Evolutionary conservation across 2,797 vertebrate species (phyloP).

Genomic region (Morelia viridis): DNA sequence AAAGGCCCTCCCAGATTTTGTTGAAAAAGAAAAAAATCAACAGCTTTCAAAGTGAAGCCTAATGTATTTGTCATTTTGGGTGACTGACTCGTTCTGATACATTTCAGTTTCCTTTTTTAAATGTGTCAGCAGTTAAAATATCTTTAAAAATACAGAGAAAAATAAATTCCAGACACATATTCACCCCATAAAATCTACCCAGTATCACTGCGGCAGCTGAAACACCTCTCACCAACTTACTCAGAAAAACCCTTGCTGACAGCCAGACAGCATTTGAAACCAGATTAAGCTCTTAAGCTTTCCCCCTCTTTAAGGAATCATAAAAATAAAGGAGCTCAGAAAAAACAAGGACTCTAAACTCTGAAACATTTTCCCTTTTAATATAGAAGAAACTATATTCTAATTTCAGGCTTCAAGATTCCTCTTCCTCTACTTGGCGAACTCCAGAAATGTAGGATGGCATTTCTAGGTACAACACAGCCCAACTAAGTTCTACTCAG

Average conservation of each 20-base stretch:
- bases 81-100: constrained; percentile 20
- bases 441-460: not conserved
- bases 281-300: not conserved
- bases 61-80: constrained; percentile 15
- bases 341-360: not conserved
- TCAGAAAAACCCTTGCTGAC: not conserved
- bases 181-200: constrained; percentile 6
- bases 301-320: not conserved
- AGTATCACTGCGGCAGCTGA: constrained; percentile 30
- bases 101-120: not conserved
- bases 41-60: constrained; percentile 29
- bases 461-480: not conserved
- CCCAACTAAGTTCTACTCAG: not conserved
- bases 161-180: not conserved
- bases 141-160: not conserved
- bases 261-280: constrained; percentile 1
- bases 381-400: not conserved
- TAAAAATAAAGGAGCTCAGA: constrained; percentile 26
- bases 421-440: not conserved
- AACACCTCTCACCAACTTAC: constrained; percentile 28
- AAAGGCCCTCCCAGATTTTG: not conserved
- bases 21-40: not conserved
- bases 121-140: constrained; percentile 3
- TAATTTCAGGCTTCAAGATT: too few species aligned
- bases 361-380: not conserved